Percentiles rank a stretch among this genome's conserved stretches.
These are phyloP conservation scores for Aphaenogaster ashmeadi DNA, from an alignment of 1,140 invertebrate species.

Conservation along the genomic window DNA sequence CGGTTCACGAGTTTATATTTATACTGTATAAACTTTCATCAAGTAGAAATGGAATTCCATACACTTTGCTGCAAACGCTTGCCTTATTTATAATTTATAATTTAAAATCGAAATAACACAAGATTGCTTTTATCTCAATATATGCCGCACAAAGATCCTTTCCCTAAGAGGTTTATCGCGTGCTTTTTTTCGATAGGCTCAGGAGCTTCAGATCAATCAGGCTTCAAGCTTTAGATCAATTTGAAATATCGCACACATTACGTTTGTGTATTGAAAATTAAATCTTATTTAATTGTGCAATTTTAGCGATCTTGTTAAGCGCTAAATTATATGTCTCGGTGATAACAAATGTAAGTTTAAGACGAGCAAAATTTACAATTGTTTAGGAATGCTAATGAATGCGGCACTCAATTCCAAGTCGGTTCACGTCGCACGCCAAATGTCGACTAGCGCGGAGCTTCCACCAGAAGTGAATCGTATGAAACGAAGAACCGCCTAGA, in stretches of 20 bases:
- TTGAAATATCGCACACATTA: neutral
- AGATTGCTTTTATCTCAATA: slow-evolving; percentile 10
- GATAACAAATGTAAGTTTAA: slow-evolving; percentile 24
- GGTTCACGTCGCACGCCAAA: slow-evolving; percentile 30
- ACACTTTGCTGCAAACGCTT: neutral
- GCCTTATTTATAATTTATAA: neutral
- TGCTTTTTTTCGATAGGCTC: neutral
- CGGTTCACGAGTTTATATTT: slow-evolving; percentile 12
- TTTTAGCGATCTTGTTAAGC: neutral
- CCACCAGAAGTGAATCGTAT: slow-evolving; percentile 24
- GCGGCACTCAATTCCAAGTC: slow-evolving; percentile 3
- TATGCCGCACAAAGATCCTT: neutral
- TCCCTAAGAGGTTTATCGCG: neutral
- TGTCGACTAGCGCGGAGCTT: neutral
- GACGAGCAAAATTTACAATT: slow-evolving; percentile 1
- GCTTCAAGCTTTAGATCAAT: neutral
- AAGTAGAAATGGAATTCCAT: slow-evolving; percentile 7
- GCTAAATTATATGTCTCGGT: neutral
- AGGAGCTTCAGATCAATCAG: too few species aligned
- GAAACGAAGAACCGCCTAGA: neutral
- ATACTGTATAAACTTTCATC: slow-evolving; percentile 26
- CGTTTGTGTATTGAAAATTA: neutral
- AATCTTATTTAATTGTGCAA: neutral
- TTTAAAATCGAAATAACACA: neutral
- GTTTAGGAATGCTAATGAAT: slow-evolving; percentile 52